These are phyloP conservation scores for Rhynchonycteris naso DNA, from an alignment of 2,797 vertebrate species.

Conservation along the genomic window DNA sequence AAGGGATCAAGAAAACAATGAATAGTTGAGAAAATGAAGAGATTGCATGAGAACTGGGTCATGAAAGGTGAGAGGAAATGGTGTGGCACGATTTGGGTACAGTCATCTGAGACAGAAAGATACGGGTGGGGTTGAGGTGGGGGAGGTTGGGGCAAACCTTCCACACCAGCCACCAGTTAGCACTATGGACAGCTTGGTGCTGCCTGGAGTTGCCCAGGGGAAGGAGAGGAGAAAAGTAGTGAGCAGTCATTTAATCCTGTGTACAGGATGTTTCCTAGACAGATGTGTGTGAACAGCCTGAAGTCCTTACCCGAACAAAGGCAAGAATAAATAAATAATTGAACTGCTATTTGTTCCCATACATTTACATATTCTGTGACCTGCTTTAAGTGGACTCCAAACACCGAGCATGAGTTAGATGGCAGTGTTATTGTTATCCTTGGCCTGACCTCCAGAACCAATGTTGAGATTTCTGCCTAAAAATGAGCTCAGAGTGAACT, in stretches of 20 bases:
- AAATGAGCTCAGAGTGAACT: neutral
- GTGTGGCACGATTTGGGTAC: neutral
- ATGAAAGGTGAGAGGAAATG: neutral
- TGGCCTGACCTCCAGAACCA: neutral
- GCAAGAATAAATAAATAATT: constrained; percentile 54
- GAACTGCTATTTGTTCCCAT: neutral
- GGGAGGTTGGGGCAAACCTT: neutral
- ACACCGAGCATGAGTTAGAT: neutral
- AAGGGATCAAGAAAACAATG: neutral
- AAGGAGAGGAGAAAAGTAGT: neutral
- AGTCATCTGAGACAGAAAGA: neutral
- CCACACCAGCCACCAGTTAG: neutral
- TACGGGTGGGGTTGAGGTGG: neutral
- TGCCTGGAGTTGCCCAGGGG: neutral
- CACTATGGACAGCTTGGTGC: no score
- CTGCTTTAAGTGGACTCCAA: constrained; percentile 38
- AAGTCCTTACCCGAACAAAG: constrained; percentile 1
- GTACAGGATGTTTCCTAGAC: constrained; percentile 71
- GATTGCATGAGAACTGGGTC: neutral
- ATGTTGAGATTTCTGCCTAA: constrained; percentile 23
- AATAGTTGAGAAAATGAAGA: neutral
- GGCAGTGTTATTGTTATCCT: neutral
- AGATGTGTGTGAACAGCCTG: constrained; percentile 14
- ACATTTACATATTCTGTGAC: neutral
- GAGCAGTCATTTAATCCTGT: neutral